Conservation (phyloP, 2,888 invertebrate species). For the Polydrusus cervinus region DNA sequence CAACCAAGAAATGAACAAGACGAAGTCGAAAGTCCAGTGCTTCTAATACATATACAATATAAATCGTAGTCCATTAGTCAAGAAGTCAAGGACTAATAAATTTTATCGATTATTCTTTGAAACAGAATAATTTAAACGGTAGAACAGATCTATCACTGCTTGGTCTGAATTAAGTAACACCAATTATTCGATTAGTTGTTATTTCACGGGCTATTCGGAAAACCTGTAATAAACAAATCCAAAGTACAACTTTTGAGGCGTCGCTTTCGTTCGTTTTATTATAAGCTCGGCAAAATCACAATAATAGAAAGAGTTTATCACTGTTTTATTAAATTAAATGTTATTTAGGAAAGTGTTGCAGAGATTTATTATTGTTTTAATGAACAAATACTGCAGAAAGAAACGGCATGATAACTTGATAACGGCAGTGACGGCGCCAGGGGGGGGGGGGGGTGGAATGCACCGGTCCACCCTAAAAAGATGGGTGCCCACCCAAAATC, state of each 20-base stretch:
- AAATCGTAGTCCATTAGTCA: background rate
- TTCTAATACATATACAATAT: too few species aligned
- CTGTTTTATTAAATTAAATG: background rate
- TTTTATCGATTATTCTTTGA: background rate
- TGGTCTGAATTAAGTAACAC: slow-evolving; percentile 1
- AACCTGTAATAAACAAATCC: slow-evolving; percentile 19
- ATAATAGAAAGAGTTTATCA: slow-evolving; percentile 3
- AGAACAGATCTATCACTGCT: background rate
- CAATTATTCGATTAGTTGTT: background rate
- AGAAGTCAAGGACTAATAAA: slow-evolving; percentile 2
- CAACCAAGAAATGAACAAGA: slow-evolving; percentile 14
- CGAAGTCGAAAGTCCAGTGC: too few species aligned
- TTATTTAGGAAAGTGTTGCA: background rate
- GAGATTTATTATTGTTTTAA: slow-evolving; percentile 1
- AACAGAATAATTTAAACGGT: background rate
- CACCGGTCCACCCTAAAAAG: too few species aligned
- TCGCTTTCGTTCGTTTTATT: background rate
- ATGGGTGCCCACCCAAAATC: too few species aligned
- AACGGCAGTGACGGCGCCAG: too few species aligned
- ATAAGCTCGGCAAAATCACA: background rate
- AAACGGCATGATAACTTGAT: background rate
- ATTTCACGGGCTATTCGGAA: too few species aligned
- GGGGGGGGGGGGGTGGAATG: too few species aligned
- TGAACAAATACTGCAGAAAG: background rate
- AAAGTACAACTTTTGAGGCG: slow-evolving; percentile 3